Evolutionary conservation across 2,888 invertebrate genomes (phyloP).

Genomic region (Crematogaster levior): DNA sequence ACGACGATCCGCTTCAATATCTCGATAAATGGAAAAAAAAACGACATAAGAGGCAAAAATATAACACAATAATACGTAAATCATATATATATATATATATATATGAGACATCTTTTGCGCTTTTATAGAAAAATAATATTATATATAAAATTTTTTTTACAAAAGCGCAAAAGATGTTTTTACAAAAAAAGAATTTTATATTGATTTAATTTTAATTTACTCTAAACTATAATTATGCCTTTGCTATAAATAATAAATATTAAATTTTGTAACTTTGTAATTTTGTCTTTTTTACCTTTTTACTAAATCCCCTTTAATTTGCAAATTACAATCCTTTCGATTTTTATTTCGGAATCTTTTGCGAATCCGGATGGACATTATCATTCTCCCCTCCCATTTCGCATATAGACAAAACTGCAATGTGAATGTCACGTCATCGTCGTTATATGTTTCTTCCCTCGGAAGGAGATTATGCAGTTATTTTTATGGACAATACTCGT

Average conservation of each 20-base stretch:
- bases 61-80: background rate
- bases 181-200: background rate
- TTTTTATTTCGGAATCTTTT: background rate
- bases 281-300: background rate
- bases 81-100: background rate
- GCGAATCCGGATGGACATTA: background rate
- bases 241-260: background rate
- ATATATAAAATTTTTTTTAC: slow-evolving; percentile 8
- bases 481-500: slow-evolving; percentile 12
- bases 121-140: no score
- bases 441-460: background rate
- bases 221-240: background rate
- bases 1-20: background rate
- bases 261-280: background rate
- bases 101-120: no score
- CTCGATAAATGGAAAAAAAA: background rate
- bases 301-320: background rate
- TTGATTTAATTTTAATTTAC: background rate
- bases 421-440: background rate
- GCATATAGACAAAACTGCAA: slow-evolving; percentile 1
- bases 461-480: slow-evolving; percentile 28
- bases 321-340: background rate
- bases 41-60: background rate
- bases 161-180: background rate
- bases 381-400: background rate